Base-by-base conservation (phyloP, 2,797 vertebrate species). In the Streptopelia turtur region DNA sequence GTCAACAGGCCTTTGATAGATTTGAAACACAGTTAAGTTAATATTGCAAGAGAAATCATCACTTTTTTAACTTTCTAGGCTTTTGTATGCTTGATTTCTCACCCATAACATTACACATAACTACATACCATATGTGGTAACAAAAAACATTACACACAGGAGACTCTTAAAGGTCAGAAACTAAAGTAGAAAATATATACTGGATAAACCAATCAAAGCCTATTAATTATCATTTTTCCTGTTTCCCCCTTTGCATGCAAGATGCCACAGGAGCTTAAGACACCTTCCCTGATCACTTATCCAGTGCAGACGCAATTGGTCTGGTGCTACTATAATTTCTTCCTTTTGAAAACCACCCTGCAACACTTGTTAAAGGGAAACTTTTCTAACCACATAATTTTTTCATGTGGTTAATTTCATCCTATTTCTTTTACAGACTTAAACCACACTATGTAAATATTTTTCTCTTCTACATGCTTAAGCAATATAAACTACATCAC, bases 91-190 rank as follows among this genome's bases (percentile, higher is more conserved):
- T 93, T 93, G 63, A 80, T 90, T 97, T 95, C 78, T 93, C 92
- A 93, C 83, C 39, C 7, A 0, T 60, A 90, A 41, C 25, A 74
- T 82, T 94, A 56, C 37, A 30, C 68, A 49, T 66, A 94, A 84
- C 74, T 79, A 63, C 74, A 90, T 77, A 80, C 39, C 56, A 68
- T 83, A 89, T 23, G 64, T 18, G 7, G 59, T 55, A 59, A 88
- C 43, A 45, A 75, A 81, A 92, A 55, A 10, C 31, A 65, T 11
- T 66, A 87, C 33, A 87, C 83, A 87, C 20, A 77, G 45, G 30
- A 94, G 68, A 74, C 35, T 84, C 70, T 75, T 94, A 96, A 96
- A 97, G 86, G 86, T 96, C 92, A 96, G 78, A 89, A 94, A 60
- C 18, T 66, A 49, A 92, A 76, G n/a, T 53, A 93, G 89, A 60